Base-by-base conservation (phyloP, 37 sponge, comb jelly and placozoan species). In the Beroe forskalii region DNA sequence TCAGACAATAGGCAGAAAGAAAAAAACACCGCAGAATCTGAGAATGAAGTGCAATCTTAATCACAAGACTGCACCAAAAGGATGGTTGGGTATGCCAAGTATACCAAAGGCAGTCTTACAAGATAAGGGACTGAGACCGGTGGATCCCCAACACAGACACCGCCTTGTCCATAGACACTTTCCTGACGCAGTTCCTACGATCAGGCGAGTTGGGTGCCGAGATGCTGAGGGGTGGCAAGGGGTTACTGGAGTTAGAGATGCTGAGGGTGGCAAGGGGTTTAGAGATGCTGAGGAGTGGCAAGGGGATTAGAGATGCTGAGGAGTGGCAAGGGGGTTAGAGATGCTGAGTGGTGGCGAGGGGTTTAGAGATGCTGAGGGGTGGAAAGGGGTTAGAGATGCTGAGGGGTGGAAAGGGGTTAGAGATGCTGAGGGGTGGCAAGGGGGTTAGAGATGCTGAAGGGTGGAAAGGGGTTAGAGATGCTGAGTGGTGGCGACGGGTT, bases 101-200 rank as follows among this genome's bases (percentile, higher is more conserved):
- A n/a, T n/a, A n/a, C n/a, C n/a, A n/a, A n/a, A n/a, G n/a, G n/a
- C n/a, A n/a, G n/a, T n/a, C n/a, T n/a, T n/a, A 20, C n/a, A 63
- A 63, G 20, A 63, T 63, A 20, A 63, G 75, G 35, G 75, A 37
- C 9, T 72, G 75, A 14, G 75, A 72, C 75, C 37, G 75, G 22
- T 33, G 40, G 4, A 72, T 37, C 19, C 75, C 37, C 9, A 72
- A 30, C 28, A 63, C 66, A 30, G 66, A 63, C 28, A 63, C 66
- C 25, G 66, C 66, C 25, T 63, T 63, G 28, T 63, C 66, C 4
- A 4, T 24, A 30, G 66, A 63, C 66, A 6, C 2, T 30, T 28
- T 63, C 66, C 66, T 63, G 4, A 20, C 25, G 25, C 66, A 72
- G 38, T 20, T n/a, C n/a, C n/a, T n/a, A 17, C 17, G 60, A 55